These are phyloP conservation scores for Lasioglossum vierecki DNA, from an alignment of 2,888 invertebrate species.

Conservation along the genomic window DNA sequence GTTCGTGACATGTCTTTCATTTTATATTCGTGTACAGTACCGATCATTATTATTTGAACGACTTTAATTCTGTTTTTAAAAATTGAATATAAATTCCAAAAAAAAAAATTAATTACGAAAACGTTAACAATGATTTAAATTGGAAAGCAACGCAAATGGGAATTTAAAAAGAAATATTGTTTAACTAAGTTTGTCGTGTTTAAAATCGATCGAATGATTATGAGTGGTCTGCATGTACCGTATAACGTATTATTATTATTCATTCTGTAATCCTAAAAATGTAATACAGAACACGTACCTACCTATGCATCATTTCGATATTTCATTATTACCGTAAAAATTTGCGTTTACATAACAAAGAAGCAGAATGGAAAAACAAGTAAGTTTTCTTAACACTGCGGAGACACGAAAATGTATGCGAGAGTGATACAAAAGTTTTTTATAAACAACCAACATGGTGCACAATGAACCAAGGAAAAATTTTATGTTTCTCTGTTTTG, in stretches of 20 bases:
- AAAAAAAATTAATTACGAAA: neutral
- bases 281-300: neutral
- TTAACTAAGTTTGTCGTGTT: neutral
- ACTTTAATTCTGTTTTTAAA: neutral
- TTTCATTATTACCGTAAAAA: neutral
- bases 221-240: constrained; percentile 3
- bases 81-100: neutral
- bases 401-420: neutral
- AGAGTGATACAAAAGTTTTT: neutral
- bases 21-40: neutral
- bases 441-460: neutral
- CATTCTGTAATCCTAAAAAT: neutral
- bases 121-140: neutral
- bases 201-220: constrained; percentile 5
- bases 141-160: neutral
- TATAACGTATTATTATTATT: neutral
- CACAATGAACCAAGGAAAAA: neutral
- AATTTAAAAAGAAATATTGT: neutral
- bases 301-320: neutral
- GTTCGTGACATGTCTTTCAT: neutral
- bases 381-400: neutral
- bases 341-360: neutral
- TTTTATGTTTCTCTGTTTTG: neutral
- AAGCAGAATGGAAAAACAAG: constrained; percentile 2
- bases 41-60: constrained; percentile 11